Conservation (phyloP, 2,113 vertebrate genomes). For the Coracopsis vasa region DNA sequence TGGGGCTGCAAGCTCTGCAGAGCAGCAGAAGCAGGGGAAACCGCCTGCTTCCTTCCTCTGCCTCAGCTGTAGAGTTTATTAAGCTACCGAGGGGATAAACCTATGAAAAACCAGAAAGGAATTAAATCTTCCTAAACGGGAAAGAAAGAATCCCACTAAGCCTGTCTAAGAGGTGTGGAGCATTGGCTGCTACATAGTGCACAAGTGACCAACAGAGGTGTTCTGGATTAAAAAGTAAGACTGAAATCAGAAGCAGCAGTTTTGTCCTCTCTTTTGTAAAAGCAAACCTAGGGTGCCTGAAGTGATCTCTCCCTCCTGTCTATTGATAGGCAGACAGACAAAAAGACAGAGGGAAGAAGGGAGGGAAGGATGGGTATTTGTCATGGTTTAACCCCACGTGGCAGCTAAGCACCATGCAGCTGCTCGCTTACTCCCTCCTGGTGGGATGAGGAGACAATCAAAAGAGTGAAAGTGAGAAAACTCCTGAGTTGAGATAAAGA, state of each 20-base stretch:
- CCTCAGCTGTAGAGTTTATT: not conserved
- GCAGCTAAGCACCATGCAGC: not conserved
- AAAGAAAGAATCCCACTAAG: not conserved
- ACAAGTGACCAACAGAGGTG: not conserved
- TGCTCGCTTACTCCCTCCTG: not conserved
- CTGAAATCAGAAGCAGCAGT: not conserved
- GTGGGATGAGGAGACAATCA: too few species aligned
- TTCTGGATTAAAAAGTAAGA: not conserved
- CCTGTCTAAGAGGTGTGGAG: not conserved
- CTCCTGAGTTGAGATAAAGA: not conserved
- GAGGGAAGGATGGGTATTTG: not conserved
- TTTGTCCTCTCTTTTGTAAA: not conserved
- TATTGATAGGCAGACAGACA: not conserved
- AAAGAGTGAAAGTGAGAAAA: not conserved
- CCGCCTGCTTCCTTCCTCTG: not conserved
- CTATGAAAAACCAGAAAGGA: not conserved
- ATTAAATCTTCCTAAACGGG: not conserved
- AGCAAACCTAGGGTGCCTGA: not conserved
- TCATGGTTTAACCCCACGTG: not conserved
- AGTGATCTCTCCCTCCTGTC: not conserved
- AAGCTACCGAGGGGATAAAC: not conserved
- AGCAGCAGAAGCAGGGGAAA: accelerated
- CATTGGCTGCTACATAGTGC: accelerated
- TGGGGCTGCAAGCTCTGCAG: not conserved
- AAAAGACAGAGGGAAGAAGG: not conserved